These are phyloP conservation scores for Pseudomyrmex cubaensis DNA, from an alignment of 1,140 invertebrate species.

Conservation along the genomic window DNA sequence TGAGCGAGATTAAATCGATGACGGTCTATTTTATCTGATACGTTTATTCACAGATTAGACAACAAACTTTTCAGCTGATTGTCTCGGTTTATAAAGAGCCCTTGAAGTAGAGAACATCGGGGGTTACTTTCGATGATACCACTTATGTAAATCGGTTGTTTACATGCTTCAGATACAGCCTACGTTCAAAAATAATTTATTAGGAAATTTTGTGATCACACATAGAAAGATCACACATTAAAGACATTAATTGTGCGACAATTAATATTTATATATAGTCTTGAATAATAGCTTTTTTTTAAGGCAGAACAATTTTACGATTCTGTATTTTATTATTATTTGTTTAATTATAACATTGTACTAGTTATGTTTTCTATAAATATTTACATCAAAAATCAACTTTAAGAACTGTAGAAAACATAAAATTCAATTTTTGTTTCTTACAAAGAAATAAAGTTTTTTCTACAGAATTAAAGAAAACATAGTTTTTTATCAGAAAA, in stretches of 20 bases:
- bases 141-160: slow-evolving; percentile 54
- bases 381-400: not conserved
- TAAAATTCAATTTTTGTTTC: not conserved
- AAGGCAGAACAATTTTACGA: not conserved
- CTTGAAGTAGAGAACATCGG: not conserved
- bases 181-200: slow-evolving; percentile 8
- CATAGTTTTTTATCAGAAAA: not conserved
- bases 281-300: not conserved
- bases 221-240: not conserved
- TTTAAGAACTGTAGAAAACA: not conserved
- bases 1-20: slow-evolving; percentile 10
- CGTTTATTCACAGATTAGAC: not conserved
- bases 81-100: slow-evolving; percentile 3
- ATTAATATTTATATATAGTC: not conserved
- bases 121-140: not conserved
- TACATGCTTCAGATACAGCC: not conserved
- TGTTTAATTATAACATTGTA: not conserved
- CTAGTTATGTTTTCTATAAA: not conserved
- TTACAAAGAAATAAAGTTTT: slow-evolving; percentile 1
- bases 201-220: not conserved
- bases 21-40: slow-evolving; percentile 7
- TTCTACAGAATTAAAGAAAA: not conserved
- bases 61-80: slow-evolving; percentile 17
- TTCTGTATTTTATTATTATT: not conserved
- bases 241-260: not conserved